Conservation (phyloP, 2,888 invertebrate species). For the Cybosia mesomella region DNA sequence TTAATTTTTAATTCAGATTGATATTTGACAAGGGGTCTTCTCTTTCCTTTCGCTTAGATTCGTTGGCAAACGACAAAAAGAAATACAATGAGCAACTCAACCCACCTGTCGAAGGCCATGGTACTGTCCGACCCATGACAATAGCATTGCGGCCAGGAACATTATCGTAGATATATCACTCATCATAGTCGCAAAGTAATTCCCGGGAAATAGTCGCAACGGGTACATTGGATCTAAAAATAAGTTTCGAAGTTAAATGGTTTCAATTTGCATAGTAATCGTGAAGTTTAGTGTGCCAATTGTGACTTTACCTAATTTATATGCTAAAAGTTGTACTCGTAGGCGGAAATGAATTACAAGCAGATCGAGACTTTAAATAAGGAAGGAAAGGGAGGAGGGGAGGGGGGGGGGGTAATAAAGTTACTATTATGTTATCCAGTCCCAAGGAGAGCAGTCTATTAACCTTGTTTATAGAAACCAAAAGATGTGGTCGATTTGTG, state of each 20-base stretch:
- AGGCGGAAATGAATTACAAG: neutral
- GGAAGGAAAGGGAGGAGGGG: neutral
- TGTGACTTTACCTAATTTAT: neutral
- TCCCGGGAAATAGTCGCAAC: constrained; percentile 94
- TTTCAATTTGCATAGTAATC: neutral
- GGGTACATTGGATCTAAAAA: constrained; percentile 96
- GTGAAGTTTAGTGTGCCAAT: too few species aligned
- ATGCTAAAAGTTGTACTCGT: neutral
- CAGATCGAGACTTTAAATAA: neutral
- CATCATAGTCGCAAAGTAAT: constrained; percentile 96
- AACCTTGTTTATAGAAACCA: too few species aligned
- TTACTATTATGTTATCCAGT: too few species aligned
- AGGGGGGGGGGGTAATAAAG: too few species aligned
- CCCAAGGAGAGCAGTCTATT: too few species aligned
- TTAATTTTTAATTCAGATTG: too few species aligned
- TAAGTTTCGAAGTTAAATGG: neutral
- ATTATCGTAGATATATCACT: constrained; percentile 96
- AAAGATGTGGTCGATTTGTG: too few species aligned
- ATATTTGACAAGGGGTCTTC: neutral
- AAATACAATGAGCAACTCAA: neutral
- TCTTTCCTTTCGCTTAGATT: neutral
- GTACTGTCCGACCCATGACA: constrained; percentile 98
- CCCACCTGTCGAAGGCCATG: constrained; percentile 96
- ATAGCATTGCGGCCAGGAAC: constrained; percentile 94
- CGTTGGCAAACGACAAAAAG: neutral